Evolutionary conservation across 2,797 vertebrate genomes (phyloP).

Genomic region (Sebastes taczanowskii): DNA sequence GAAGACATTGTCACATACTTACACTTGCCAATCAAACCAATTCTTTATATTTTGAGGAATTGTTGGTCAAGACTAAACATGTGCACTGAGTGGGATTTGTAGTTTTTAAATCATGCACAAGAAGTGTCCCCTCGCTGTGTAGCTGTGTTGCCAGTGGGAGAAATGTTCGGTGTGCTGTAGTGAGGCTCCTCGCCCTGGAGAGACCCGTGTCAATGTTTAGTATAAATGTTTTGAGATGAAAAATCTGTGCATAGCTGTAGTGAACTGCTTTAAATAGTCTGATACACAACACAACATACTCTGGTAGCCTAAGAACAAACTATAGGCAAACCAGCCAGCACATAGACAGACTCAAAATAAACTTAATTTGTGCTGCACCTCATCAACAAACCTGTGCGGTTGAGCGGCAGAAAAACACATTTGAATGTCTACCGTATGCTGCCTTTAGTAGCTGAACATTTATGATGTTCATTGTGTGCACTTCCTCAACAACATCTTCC

Average conservation of each 20-base stretch:
- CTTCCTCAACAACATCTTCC: constrained; percentile 13
- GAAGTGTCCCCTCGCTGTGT: background rate
- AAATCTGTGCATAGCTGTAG: background rate
- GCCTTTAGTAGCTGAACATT: background rate
- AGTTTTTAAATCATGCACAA: background rate
- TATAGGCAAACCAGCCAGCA: background rate
- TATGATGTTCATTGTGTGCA: background rate
- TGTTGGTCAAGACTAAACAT: background rate
- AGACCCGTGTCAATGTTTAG: background rate
- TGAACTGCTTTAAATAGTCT: background rate
- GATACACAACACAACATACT: background rate
- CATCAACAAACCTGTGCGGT: background rate
- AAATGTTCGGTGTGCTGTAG: background rate
- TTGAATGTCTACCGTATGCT: background rate
- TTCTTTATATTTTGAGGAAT: background rate
- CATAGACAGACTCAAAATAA: background rate
- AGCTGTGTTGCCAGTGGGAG: background rate
- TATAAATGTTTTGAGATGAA: background rate
- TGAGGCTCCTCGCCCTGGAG: background rate
- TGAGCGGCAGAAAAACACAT: background rate
- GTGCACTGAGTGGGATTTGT: background rate
- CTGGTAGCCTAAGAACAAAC: background rate
- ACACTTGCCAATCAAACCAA: background rate
- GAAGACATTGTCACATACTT: background rate
- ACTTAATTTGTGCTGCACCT: background rate